Conservation (phyloP, 64 coral and sea anemone species). For the Astreopora myriophthalma region DNA sequence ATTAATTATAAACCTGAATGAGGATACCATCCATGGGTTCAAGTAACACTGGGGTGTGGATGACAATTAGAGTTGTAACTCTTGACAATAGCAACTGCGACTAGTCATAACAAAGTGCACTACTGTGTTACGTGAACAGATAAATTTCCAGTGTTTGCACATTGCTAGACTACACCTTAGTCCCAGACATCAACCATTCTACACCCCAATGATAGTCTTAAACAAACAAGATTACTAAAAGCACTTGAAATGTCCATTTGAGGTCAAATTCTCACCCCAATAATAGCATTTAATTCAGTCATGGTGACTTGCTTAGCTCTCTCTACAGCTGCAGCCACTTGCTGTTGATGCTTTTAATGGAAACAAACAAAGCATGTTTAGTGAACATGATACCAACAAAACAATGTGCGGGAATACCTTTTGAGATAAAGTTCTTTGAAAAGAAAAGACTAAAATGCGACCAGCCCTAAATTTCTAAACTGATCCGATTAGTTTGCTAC, state of each 20-base stretch:
- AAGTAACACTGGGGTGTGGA: too few relatives aligned
- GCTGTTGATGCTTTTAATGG: conserved; percentile 90
- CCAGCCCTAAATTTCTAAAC: not conserved
- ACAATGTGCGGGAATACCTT: not conserved
- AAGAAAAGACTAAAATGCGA: not conserved
- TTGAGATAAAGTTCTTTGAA: not conserved
- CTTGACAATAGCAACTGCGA: too few relatives aligned
- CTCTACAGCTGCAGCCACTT: conserved; percentile 97
- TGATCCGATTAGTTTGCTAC: not conserved
- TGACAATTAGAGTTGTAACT: too few relatives aligned
- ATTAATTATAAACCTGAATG: too few relatives aligned
- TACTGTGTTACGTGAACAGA: too few relatives aligned
- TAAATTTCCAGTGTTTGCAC: too few relatives aligned
- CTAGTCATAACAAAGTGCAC: too few relatives aligned
- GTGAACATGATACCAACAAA: not conserved
- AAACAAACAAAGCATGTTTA: conserved; percentile 1
- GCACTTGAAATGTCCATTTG: not conserved
- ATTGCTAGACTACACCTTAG: too few relatives aligned
- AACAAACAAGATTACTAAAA: not conserved
- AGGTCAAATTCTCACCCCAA: conserved; percentile 78
- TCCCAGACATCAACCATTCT: too few relatives aligned
- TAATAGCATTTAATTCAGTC: conserved; percentile 99
- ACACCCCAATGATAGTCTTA: too few relatives aligned
- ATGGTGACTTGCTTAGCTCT: conserved; percentile 99
- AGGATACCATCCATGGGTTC: too few relatives aligned